Conservation (phyloP, 2,888 invertebrate genomes). For the Gerris lacustris region DNA sequence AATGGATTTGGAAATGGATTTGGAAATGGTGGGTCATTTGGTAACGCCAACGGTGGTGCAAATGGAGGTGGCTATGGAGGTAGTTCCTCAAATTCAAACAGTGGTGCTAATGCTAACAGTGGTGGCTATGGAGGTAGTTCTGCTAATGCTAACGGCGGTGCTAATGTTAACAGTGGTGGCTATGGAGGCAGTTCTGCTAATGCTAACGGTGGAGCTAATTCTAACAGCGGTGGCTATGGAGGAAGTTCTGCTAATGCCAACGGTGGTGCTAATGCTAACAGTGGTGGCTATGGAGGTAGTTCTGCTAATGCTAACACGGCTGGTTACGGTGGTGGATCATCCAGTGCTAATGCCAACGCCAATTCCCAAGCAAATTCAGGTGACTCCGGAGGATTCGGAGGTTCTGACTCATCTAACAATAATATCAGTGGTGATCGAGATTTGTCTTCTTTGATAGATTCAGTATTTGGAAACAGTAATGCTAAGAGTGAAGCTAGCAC, state of each 20-base stretch:
- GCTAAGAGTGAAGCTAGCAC: neutral
- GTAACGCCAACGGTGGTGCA: neutral
- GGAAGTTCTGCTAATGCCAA: neutral
- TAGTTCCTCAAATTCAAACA: neutral
- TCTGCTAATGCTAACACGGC: neutral
- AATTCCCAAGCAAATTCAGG: neutral
- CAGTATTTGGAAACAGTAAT: neutral
- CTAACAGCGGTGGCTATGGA: neutral
- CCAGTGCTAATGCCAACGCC: neutral
- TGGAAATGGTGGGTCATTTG: slow-evolving; percentile 4
- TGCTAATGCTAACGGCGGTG: neutral
- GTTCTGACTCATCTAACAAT: neutral
- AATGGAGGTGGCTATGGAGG: neutral
- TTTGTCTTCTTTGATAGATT: neutral
- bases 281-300: neutral
- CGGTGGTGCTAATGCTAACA: neutral
- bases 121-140: neutral
- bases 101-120: neutral
- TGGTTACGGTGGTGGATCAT: neutral
- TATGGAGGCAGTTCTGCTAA: neutral
- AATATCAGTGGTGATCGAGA: neutral
- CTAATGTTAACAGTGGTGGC: neutral
- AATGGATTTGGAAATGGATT: neutral
- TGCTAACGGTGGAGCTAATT: neutral
- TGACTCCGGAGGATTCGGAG: neutral